Evolutionary conservation across 1,140 invertebrate species (phyloP), one percentile per base, ranked within the genome.

Genomic region (Drosophila simulans): DNA sequence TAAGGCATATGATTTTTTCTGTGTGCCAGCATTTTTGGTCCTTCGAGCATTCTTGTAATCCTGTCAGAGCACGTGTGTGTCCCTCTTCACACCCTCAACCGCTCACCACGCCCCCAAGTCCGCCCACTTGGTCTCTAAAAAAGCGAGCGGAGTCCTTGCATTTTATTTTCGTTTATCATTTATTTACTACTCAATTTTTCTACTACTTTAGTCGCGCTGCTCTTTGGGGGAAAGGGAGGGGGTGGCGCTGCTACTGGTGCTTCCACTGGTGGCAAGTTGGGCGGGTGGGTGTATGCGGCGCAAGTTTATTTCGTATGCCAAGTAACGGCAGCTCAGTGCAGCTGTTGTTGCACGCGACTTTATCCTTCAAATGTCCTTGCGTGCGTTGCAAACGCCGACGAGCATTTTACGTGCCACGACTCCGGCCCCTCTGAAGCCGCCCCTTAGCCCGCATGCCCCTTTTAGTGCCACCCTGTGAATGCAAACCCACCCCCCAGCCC

Each of bases 101-200:
- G 25, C 22, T 11, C n/a, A 11, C 27, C 39, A 20, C 8, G 43
- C 35, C 37, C 39, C 46, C 37, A 2, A 31, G 25, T 40, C 43
- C 20, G 22, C 11, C 22, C 52, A 42, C 35, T 15, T 45, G 11
- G 37, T 49, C 45, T n/a, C 39, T 59, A 66, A 51, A 82, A 56
- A 43, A 55, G 54, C 60, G 43, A 51, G 68, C 75, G 17, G 69
- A 80, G 81, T 83, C 83, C 83, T 89, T 89, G 84, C 84, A 89
- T 89, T 89, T 89, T 89, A 89, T 89, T 89, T 89, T 89, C 84
- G 84, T 89, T 89, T 89, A 89, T 89, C 84, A 89, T 89, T 89
- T 89, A 89, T 89, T 89, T 89, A 89, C 80, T 88, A 89, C 84
- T 88, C 84, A 88, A 88, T 88, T 88, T 88, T 88, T 88, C 84